phyloP scores from a whole-genome alignment of 2,797 vertebrate species.

The Tarsius wallacei region DNA sequence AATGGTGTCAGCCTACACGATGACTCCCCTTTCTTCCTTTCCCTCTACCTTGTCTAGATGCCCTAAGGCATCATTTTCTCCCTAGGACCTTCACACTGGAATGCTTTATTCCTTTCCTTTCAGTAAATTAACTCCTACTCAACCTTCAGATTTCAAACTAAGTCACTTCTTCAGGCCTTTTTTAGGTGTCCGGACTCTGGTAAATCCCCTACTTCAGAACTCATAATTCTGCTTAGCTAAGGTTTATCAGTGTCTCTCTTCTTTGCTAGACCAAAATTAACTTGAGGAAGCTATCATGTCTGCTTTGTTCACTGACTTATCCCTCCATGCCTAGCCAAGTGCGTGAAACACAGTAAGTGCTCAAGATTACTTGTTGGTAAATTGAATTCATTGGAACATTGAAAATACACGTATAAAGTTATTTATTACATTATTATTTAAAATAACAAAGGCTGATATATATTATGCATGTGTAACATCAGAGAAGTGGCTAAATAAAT shows the following conservation, averaged over 20 bases:
- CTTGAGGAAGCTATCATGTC: conserved; percentile 24
- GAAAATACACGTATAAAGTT: background rate
- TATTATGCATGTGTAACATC: background rate
- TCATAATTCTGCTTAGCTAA: conserved; percentile 44
- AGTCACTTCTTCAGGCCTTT: background rate
- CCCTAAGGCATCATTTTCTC: background rate
- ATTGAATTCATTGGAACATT: background rate
- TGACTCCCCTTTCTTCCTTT: background rate
- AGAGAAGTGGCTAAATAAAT: background rate
- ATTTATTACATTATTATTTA: background rate
- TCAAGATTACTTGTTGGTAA: conserved; percentile 26
- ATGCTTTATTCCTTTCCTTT: conserved; percentile 10
- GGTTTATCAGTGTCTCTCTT: conserved; percentile 4
- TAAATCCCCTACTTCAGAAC: conserved; percentile 2
- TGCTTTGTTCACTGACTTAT: background rate
- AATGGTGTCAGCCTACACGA: background rate
- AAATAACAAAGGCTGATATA: background rate
- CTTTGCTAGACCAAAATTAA: background rate
- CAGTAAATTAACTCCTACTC: background rate
- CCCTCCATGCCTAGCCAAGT: background rate
- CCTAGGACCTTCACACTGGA: background rate
- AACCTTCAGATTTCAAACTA: background rate
- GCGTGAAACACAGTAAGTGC: background rate
- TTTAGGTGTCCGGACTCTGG: background rate
- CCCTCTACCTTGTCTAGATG: background rate